phyloP scores from a whole-genome alignment of 2,888 invertebrate genomes.

The Cylindroiulus punctatus region DNA sequence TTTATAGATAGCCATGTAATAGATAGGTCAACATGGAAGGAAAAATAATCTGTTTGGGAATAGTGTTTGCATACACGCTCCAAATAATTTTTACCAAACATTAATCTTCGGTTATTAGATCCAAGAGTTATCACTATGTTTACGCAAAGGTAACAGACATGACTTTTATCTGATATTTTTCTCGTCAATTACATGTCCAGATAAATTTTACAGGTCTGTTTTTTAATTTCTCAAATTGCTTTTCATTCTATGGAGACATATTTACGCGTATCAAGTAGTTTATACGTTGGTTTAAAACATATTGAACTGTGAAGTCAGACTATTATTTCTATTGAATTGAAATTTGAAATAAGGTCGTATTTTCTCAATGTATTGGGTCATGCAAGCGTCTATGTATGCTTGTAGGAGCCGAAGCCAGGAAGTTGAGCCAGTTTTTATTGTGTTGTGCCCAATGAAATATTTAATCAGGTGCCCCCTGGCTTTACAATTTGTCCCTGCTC shows the following conservation, averaged over 20 bases:
- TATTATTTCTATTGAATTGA: neutral
- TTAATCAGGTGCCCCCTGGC: conserved; percentile 50
- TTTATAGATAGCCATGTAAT: neutral
- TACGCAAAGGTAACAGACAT: no score
- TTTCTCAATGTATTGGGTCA: neutral
- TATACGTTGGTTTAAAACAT: neutral
- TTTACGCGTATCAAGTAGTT: neutral
- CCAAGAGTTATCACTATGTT: no score
- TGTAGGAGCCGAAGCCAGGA: conserved; percentile 36
- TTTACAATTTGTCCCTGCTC: conserved; percentile 37
- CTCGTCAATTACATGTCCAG: no score
- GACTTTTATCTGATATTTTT: no score
- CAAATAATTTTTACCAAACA: no score
- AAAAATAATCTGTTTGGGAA: neutral
- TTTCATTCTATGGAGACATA: neutral
- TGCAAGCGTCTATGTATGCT: no score
- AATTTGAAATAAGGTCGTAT: neutral
- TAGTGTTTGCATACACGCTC: no score
- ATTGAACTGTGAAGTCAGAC: neutral
- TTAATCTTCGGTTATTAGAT: no score
- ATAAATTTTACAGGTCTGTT: no score
- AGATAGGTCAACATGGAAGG: no score
- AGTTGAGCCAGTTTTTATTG: conserved; percentile 52
- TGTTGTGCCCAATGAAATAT: conserved; percentile 42
- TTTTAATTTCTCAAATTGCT: no score